Evolutionary conservation across 2,113 vertebrate genomes (phyloP).

Genomic region (Bungarus multicinctus): DNA sequence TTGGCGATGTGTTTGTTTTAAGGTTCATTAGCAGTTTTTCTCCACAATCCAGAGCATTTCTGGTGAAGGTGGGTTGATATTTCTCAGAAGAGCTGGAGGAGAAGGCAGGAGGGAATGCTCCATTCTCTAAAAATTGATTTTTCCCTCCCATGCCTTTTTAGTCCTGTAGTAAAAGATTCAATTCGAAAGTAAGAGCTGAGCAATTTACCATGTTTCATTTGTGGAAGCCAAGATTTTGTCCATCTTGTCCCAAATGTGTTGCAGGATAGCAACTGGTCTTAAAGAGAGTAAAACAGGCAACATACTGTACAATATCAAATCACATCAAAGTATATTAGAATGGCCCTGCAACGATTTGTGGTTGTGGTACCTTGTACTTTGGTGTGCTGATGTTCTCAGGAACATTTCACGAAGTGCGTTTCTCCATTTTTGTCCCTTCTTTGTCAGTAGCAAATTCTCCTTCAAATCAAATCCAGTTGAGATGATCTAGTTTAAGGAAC

Average conservation of each 20-base stretch:
- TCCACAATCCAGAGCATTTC: neutral
- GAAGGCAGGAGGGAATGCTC: neutral
- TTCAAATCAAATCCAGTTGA: neutral
- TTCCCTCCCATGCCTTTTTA: neutral
- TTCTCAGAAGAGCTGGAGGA: neutral
- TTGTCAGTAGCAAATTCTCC: neutral
- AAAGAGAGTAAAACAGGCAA: neutral
- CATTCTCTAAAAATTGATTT: neutral
- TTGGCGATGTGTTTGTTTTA: neutral
- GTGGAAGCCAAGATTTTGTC: neutral
- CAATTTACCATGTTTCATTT: neutral
- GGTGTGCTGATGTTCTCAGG: neutral
- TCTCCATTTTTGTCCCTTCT: neutral
- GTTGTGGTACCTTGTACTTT: neutral
- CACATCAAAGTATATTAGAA: neutral
- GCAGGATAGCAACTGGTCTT: neutral
- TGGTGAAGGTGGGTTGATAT: neutral
- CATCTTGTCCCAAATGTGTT: neutral
- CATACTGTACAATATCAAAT: neutral
- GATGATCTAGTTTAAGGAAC: neutral
- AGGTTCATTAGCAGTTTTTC: neutral
- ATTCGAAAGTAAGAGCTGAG: neutral
- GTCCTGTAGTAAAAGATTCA: too few species aligned
- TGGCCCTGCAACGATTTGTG: neutral
- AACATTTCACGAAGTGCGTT: neutral